Evolutionary conservation across 2,797 vertebrate species (phyloP), one percentile per base, ranked within the genome.

Genomic region (Phyllotis vaccarum): DNA sequence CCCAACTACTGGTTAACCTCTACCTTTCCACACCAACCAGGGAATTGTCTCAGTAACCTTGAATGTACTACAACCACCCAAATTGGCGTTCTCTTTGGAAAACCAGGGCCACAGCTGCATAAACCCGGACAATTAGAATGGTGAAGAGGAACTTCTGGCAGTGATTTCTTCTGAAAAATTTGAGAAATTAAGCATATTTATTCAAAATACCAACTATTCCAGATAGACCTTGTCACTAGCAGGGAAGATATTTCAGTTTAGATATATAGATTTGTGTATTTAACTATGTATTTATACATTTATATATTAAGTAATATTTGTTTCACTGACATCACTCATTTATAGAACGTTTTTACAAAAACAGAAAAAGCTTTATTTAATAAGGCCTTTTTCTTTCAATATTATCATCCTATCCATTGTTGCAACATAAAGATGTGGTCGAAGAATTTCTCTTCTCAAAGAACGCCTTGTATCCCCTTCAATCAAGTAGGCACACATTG

Each of bases 381-480:
- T 72, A 90, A 93, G 49, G 29, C 83, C 60, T 86, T 95, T 95
- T 88, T 94, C 93, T 94, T 94, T 91, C 80, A 89, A 34, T 85
- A 86, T 94, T 90, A 96, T 78, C 62, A 78, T 80, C 89, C 75
- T 31, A 70, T 64, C 87, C 97, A 22, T 27, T 83, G 91, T 89
- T 94, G 70, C 96, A 92, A 96, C 93, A 94, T 93, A 96, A 96
- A 96, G 94, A 96, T 95, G 89, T 92, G 93, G 81, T 88, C 60
- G 90, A 95, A 96, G 91, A 97, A 97, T 97, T 97, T 95, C 91
- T 80, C 93, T 66, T 95, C 74, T 96, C 93, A 97, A 97, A 96
- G 97, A 94, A 78, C 72, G 96, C 97, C 95, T 98, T 97, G 96
- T 97, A 89, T 80, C 78, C 94, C 78, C 85, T 74, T 58, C 81